Percentiles rank a stretch among this genome's conserved stretches.
These are phyloP conservation scores for Noctua pronuba DNA, from an alignment of 2,888 invertebrate species.

Conservation along the genomic window DNA sequence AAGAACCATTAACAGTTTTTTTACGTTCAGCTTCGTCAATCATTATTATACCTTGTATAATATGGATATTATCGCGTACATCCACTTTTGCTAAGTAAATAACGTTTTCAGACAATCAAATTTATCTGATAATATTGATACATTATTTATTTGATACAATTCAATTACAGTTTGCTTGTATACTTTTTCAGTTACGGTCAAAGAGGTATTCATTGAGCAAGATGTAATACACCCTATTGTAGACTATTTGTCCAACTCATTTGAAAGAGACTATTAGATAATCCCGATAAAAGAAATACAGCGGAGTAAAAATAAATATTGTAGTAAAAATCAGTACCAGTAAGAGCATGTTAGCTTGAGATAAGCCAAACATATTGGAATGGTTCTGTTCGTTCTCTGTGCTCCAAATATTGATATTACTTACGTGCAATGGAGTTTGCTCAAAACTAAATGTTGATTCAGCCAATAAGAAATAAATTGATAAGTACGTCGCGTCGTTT, in stretches of 20 bases:
- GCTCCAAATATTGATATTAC: constrained; percentile 54
- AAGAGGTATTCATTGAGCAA: constrained; percentile 21
- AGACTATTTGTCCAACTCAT: constrained; percentile 33
- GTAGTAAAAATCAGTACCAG: constrained; percentile 49
- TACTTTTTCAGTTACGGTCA: constrained; percentile 17
- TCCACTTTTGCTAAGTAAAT: constrained; percentile 49
- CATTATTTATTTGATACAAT: constrained; percentile 18
- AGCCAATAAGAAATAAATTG: constrained; percentile 58
- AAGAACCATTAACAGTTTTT: constrained; percentile 19
- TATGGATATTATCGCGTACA: constrained; percentile 17
- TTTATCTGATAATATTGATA: constrained; percentile 13
- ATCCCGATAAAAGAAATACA: constrained; percentile 43
- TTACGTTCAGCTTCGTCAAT: constrained; percentile 33
- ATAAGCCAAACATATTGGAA: constrained; percentile 58
- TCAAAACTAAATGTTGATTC: constrained; percentile 62
- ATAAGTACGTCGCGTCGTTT: constrained; percentile 51
- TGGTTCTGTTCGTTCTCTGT: constrained; percentile 37
- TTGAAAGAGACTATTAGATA: constrained; percentile 34
- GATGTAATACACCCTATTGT: constrained; percentile 16
- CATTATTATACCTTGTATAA: constrained; percentile 27
- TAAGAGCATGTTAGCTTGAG: constrained; percentile 40
- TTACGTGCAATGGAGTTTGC: constrained; percentile 51
- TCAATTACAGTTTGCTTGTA: constrained; percentile 21
- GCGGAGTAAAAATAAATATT: constrained; percentile 43
- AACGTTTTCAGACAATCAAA: constrained; percentile 40